A percentile compares a stretch with the other conserved stretches of the same genome.
Evolutionary conservation across 1,140 invertebrate genomes (phyloP).

Genomic region (Macrotrachela quadricornifera): DNA sequence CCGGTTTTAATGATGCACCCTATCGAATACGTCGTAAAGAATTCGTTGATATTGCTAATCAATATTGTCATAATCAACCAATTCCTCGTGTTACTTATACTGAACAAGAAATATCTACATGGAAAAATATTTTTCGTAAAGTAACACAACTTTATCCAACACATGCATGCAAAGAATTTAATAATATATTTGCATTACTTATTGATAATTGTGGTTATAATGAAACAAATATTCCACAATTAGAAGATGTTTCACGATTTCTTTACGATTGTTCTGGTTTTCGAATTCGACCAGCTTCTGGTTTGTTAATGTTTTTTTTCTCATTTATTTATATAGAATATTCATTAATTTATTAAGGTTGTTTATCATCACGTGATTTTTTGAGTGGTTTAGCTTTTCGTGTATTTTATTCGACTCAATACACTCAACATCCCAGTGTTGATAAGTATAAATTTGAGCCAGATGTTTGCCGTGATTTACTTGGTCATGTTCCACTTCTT

Average conservation of each 20-base stretch:
- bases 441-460: constrained; percentile 95
- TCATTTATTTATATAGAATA: no score
- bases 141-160: constrained; percentile 70
- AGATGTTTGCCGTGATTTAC: constrained; percentile 82
- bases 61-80: constrained; percentile 71
- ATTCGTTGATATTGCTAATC: constrained; percentile 87
- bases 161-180: constrained; percentile 85
- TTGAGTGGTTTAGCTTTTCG: constrained; percentile 85
- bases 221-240: constrained; percentile 84
- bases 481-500: constrained; percentile 86
- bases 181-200: constrained; percentile 80
- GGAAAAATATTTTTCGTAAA: constrained; percentile 63
- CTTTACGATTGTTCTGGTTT: constrained; percentile 81
- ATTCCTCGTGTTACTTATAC: constrained; percentile 72
- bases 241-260: constrained; percentile 71
- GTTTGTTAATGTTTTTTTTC: no score
- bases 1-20: constrained; percentile 75
- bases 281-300: constrained; percentile 78
- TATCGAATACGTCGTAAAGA: constrained; percentile 78
- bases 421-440: constrained; percentile 75
- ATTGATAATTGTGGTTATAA: constrained; percentile 88
- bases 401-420: constrained; percentile 97
- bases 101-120: constrained; percentile 61
- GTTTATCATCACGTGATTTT: constrained; percentile 89
- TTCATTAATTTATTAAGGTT: constrained; percentile 45